phyloP scores from a whole-genome alignment of 2,113 vertebrate species.

The Caretta caretta region DNA sequence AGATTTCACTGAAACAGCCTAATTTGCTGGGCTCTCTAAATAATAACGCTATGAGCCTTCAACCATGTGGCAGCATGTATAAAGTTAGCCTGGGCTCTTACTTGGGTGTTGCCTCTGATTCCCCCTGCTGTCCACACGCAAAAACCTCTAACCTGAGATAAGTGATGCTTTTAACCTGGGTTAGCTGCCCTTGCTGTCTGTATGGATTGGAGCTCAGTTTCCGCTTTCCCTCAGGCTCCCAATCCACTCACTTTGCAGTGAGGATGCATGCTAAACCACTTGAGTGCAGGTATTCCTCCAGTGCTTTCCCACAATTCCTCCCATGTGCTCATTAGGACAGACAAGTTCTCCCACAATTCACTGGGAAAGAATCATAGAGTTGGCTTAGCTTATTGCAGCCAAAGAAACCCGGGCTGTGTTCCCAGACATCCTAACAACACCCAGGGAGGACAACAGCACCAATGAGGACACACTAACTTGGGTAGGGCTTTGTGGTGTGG shows the following conservation, averaged over 20 bases:
- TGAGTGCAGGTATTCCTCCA: no score
- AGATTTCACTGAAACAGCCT: background rate
- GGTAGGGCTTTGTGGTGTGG: no score
- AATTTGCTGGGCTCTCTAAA: background rate
- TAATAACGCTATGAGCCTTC: background rate
- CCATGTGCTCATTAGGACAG: background rate
- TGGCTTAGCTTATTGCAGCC: no score
- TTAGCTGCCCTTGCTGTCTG: background rate
- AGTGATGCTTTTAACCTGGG: background rate
- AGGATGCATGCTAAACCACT: no score
- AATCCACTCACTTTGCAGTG: no score
- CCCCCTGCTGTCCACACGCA: background rate
- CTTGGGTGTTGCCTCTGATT: background rate
- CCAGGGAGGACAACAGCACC: no score
- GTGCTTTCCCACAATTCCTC: background rate
- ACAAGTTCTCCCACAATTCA: background rate
- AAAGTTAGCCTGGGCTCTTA: background rate
- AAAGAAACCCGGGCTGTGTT: no score
- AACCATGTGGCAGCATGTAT: background rate
- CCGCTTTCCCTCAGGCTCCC: no score
- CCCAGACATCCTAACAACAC: no score
- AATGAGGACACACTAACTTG: no score
- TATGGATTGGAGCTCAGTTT: background rate
- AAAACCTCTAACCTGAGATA: background rate
- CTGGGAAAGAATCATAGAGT: no score